Percentiles rank a stretch among this genome's conserved stretches.
These are phyloP conservation scores for Hemicordylus capensis DNA, from an alignment of 2,113 vertebrate genomes.

Conservation along the genomic window DNA sequence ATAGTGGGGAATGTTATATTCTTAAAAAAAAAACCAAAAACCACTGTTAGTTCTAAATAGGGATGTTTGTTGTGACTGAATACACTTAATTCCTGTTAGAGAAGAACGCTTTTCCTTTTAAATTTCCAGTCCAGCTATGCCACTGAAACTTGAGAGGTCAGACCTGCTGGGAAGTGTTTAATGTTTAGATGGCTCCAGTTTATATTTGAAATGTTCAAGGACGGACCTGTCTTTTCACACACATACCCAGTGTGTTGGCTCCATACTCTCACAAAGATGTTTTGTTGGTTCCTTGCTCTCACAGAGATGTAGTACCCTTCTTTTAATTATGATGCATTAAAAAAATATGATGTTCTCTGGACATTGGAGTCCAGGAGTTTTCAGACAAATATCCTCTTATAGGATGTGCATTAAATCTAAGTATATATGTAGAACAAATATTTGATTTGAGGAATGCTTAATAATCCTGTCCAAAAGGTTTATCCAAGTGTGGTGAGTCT, in stretches of 20 bases:
- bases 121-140: neutral
- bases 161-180: neutral
- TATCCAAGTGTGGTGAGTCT: neutral
- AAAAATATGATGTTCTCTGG: too few species aligned
- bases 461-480: neutral
- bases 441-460: neutral
- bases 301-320: too few species aligned
- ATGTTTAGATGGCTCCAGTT: neutral
- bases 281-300: too few species aligned
- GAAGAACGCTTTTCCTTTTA: neutral
- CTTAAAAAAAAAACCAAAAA: too few species aligned
- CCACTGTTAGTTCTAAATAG: neutral
- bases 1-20: neutral
- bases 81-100: neutral
- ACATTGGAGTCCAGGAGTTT: neutral
- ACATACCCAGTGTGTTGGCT: neutral
- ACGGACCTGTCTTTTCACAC: neutral
- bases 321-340: too few species aligned
- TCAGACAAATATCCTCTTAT: too few species aligned
- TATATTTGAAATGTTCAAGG: conserved; percentile 1
- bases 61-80: neutral
- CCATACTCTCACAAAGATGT: neutral
- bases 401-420: neutral
- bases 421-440: neutral
- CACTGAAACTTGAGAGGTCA: neutral